Evolutionary conservation across 2,113 vertebrate species (phyloP).

Genomic region (Passerina amoena): DNA sequence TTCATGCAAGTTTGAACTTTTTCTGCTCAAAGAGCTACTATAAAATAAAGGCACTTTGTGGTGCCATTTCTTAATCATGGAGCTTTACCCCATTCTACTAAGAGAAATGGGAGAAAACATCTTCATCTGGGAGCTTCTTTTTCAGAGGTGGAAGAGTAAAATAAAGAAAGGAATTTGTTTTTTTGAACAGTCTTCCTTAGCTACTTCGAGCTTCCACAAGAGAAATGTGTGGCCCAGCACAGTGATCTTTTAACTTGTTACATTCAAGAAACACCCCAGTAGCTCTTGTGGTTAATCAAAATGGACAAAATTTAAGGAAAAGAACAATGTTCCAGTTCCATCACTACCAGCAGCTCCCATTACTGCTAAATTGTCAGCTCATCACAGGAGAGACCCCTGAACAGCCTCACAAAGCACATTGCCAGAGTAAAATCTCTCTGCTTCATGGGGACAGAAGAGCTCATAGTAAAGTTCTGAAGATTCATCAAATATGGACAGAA

Average conservation of each 20-base stretch:
- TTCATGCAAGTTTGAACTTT: not conserved
- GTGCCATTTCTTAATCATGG: not conserved
- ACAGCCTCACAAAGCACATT: not conserved
- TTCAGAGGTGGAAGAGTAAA: not conserved
- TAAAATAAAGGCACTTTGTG: not conserved
- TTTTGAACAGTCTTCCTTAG: not conserved
- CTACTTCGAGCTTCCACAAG: not conserved
- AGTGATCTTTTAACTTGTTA: not conserved
- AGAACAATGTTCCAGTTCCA: not conserved
- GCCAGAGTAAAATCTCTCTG: not conserved
- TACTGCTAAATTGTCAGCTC: not conserved
- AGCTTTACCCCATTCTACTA: not conserved
- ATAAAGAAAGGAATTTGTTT: not conserved
- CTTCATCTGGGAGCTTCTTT: not conserved
- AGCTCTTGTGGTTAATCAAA: not conserved
- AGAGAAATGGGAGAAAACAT: not conserved
- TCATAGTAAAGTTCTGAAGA: not conserved
- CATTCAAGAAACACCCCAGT: not conserved
- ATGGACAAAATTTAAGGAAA: not conserved
- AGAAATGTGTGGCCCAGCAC: not conserved
- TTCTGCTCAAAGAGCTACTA: not conserved
- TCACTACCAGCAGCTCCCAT: not conserved
- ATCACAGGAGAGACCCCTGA: not conserved
- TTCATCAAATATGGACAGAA: not conserved
- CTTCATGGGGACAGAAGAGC: not conserved